Conservation (phyloP, 2,797 vertebrate genomes). For the Scomberomorus guttatus region DNA sequence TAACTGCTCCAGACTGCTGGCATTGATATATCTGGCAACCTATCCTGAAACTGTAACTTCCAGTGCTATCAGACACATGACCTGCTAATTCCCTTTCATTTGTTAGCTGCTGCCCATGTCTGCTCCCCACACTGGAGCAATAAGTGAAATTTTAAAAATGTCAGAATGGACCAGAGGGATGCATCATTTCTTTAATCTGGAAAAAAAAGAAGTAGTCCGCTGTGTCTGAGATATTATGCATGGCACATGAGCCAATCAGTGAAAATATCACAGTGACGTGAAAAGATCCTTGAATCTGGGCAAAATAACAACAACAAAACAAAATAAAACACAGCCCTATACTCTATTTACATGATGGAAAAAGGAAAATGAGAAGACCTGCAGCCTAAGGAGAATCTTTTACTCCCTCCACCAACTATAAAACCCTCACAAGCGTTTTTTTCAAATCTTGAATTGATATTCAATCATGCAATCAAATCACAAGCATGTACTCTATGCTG, state of each 20-base stretch:
- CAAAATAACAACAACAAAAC: constrained; percentile 10
- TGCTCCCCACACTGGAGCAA: background rate
- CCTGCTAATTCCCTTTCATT: constrained; percentile 23
- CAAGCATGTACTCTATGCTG: background rate
- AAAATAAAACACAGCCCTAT: background rate
- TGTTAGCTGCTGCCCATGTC: constrained; percentile 1
- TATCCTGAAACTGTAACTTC: constrained; percentile 21
- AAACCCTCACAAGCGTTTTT: background rate
- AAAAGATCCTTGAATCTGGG: constrained; percentile 15
- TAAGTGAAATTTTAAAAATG: background rate
- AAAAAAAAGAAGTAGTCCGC: constrained; percentile 2
- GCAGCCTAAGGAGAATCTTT: too few relatives aligned
- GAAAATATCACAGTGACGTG: constrained; percentile 39
- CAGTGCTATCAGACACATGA: constrained; percentile 4
- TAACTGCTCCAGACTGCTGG: constrained; percentile 58
- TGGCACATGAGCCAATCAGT: constrained; percentile 29
- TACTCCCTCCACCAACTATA: too few relatives aligned
- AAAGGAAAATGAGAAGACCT: too few relatives aligned
- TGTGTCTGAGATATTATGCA: constrained; percentile 29
- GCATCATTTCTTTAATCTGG: background rate
- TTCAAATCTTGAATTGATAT: background rate
- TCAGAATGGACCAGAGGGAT: background rate
- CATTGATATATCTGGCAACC: constrained; percentile 55
- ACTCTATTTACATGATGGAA: background rate
- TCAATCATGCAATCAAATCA: background rate